Base-by-base conservation (phyloP, 1,140 invertebrate genomes). In the Heliconius hewitsoni region DNA sequence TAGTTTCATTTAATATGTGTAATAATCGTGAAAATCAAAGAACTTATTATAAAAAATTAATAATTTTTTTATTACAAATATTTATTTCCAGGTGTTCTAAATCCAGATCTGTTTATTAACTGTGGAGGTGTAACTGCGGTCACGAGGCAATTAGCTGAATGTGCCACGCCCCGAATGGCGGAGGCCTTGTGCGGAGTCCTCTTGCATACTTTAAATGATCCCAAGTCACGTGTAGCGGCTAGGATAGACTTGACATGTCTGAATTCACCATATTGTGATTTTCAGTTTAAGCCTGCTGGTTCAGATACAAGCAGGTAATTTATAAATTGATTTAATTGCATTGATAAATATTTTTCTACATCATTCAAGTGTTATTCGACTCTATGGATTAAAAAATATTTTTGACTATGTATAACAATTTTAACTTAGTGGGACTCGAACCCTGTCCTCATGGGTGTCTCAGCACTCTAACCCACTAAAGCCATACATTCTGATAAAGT, bases 241-340 rank as follows among this genome's bases (percentile, higher is more conserved):
- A 96, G 96, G 19, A 96, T 98, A 6, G 97, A 98, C 86, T 93
- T 99, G n/a, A 95, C 98, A 84, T 97, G 96, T 88, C 95, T 99
- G 5, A 97, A 98, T 66, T 98, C 98, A 2, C 98, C 98, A 3
- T 99, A 98, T 86, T 99, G 98, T 85, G 98, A 99, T 95, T 97
- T 98, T 85, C 97, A 98, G 87, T 97, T 96, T 96, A 91, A 96
- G 90, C 91, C 96, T 85, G 91, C 95, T 82, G 93, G 96, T 84
- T 93, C 95, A 94, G 95, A 95, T 88, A 87, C 96, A 89, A 95
- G 94, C 87, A 95, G 95, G 95, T 96, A 85, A 83, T 79, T 81
- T 60, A 75, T 60, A 55, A 55, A 57, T 74, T 52, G 37, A 55
- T 37, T n/a, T 74, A 19, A 6, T 52, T 52, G 16, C 6, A 19